These are phyloP conservation scores for Anisognathus igniventris DNA, from an alignment of 2,797 vertebrate species.

Conservation along the genomic window DNA sequence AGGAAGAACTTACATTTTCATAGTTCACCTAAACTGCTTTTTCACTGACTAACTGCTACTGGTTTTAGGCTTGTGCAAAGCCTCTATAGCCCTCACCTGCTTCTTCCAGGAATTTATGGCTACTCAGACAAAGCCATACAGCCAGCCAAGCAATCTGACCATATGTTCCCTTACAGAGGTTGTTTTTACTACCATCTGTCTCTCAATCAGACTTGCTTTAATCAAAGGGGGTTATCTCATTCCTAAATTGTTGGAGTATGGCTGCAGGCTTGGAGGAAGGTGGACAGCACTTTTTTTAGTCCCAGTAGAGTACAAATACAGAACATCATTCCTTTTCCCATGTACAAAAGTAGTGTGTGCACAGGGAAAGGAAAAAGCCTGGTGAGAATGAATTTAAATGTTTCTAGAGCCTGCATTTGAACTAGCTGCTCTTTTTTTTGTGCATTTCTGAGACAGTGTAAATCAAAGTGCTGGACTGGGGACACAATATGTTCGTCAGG, in stretches of 20 bases:
- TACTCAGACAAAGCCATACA: background rate
- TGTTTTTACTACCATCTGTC: background rate
- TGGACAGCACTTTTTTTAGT: background rate
- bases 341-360: background rate
- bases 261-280: background rate
- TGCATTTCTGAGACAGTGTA: background rate
- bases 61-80: background rate
- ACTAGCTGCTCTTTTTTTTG: background rate
- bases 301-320: background rate
- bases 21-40: background rate
- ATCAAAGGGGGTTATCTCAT: background rate
- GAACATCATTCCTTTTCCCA: background rate
- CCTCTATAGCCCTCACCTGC: background rate
- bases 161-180: background rate
- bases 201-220: background rate
- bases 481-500: background rate
- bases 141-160: background rate
- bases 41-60: background rate
- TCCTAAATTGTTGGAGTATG: background rate
- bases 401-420: background rate
- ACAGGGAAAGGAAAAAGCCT: accelerated
- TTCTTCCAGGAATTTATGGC: background rate
- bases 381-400: background rate
- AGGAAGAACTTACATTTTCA: background rate
- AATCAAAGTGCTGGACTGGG: background rate